Evolutionary conservation across 2,797 vertebrate genomes (phyloP).

Genomic region (Arremon brunneinucha): DNA sequence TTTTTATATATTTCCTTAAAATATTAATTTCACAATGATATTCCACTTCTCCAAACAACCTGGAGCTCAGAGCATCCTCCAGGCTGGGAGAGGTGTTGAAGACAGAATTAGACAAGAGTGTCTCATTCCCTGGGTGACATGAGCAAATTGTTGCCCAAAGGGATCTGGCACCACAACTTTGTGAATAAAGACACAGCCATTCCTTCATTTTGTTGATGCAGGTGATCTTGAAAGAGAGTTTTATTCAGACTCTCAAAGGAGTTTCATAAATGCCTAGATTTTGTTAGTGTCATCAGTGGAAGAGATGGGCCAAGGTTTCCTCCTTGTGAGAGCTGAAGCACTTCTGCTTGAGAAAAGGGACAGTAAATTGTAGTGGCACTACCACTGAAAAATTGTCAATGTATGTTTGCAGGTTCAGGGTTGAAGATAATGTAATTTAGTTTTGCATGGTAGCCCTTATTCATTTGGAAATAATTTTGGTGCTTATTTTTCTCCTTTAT

Average conservation of each 20-base stretch:
- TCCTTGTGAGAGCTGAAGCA: not conserved
- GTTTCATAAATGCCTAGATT: not conserved
- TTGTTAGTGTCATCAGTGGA: not conserved
- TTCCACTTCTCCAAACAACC: not conserved
- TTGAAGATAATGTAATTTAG: not conserved
- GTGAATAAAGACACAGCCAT: not conserved
- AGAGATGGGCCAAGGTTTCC: not conserved
- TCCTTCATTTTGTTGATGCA: not conserved
- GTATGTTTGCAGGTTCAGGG: not conserved
- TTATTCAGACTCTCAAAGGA: not conserved
- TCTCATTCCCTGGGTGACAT: not conserved
- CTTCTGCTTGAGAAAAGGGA: not conserved
- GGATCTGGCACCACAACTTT: not conserved
- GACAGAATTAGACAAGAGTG: not conserved
- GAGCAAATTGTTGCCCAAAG: not conserved
- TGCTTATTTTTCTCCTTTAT: not conserved
- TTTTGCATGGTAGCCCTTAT: not conserved
- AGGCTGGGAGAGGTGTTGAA: not conserved
- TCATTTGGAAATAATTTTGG: not conserved
- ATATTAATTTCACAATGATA: not conserved
- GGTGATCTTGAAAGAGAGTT: not conserved
- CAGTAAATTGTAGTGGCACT: not conserved
- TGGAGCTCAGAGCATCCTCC: not conserved
- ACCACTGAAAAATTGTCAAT: not conserved
- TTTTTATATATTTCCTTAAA: not conserved